Evolutionary conservation across 2,113 vertebrate species (phyloP).

Genomic region (Oophaga pumilio): DNA sequence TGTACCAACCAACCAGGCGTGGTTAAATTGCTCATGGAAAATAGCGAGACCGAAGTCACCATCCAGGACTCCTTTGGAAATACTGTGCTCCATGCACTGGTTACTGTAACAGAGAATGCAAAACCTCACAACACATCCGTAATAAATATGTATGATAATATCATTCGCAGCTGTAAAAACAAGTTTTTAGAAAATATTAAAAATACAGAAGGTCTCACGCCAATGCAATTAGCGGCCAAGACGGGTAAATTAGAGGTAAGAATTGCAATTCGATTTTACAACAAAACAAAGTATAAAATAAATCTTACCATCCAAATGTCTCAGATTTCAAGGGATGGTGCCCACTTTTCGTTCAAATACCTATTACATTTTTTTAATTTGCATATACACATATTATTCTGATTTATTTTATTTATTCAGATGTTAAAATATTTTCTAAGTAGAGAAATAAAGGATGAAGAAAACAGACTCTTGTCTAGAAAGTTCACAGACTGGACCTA

Average conservation of each 20-base stretch:
- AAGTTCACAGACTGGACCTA: constrained; percentile 83
- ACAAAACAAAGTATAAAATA: not conserved
- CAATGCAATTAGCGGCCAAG: constrained; percentile 76
- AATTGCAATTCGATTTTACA: not conserved
- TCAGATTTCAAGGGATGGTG: not conserved
- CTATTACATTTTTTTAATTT: not conserved
- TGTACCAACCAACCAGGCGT: constrained; percentile 81
- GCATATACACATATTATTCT: not conserved
- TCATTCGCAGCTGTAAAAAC: constrained; percentile 71
- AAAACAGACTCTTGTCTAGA: constrained; percentile 72
- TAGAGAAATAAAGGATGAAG: constrained; percentile 78
- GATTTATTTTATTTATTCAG: constrained; percentile 59
- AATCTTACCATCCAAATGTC: not conserved
- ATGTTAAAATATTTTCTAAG: constrained; percentile 78
- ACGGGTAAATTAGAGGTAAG: constrained; percentile 78
- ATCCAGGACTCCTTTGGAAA: constrained; percentile 79
- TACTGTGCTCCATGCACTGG: constrained; percentile 76
- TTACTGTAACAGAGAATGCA: constrained; percentile 75
- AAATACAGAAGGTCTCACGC: constrained; percentile 75
- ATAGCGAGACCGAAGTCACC: constrained; percentile 69
- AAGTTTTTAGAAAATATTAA: constrained; percentile 71
- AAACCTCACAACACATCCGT: constrained; percentile 77
- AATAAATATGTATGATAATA: constrained; percentile 76
- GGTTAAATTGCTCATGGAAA: constrained; percentile 75
- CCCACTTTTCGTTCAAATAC: not conserved